Evolutionary conservation across 2,888 invertebrate species (phyloP).

Genomic region (Phyto melanocephala): DNA sequence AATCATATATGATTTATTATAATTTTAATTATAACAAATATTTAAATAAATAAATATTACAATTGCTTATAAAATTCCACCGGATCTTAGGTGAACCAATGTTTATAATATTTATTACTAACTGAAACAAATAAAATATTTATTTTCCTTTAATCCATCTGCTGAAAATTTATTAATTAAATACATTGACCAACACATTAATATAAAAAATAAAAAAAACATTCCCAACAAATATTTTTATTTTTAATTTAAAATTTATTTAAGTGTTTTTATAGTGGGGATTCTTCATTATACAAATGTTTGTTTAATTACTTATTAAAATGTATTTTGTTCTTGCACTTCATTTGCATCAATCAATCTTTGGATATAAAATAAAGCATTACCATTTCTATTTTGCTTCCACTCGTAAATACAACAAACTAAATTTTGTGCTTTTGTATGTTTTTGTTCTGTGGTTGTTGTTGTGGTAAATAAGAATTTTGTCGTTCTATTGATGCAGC

Average conservation of each 20-base stretch:
- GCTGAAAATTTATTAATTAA: slow-evolving; percentile 30
- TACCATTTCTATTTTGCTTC: slow-evolving; percentile 40
- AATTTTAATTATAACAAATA: slow-evolving; percentile 24
- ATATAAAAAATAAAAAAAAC: background rate
- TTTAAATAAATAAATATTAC: too few relatives aligned
- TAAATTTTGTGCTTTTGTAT: background rate
- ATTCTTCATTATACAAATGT: background rate
- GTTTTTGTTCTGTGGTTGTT: slow-evolving; percentile 1
- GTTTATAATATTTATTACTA: too few relatives aligned
- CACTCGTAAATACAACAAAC: background rate
- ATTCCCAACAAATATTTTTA: slow-evolving; percentile 37
- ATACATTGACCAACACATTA: slow-evolving; percentile 55
- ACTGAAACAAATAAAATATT: too few relatives aligned
- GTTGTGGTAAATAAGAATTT: background rate
- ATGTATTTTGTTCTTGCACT: slow-evolving; percentile 62
- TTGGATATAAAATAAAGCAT: slow-evolving; percentile 61
- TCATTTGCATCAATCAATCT: slow-evolving; percentile 69
- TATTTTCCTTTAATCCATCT: slow-evolving; percentile 22
- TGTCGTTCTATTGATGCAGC: slow-evolving; percentile 57
- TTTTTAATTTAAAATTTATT: background rate
- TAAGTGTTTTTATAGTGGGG: background rate
- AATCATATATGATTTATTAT: too few relatives aligned
- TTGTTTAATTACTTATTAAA: slow-evolving; percentile 43
- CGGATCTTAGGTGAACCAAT: too few relatives aligned
- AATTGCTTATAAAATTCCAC: too few relatives aligned